Conservation (phyloP, 1,140 invertebrate species). For the Ganaspis sp. region DNA sequence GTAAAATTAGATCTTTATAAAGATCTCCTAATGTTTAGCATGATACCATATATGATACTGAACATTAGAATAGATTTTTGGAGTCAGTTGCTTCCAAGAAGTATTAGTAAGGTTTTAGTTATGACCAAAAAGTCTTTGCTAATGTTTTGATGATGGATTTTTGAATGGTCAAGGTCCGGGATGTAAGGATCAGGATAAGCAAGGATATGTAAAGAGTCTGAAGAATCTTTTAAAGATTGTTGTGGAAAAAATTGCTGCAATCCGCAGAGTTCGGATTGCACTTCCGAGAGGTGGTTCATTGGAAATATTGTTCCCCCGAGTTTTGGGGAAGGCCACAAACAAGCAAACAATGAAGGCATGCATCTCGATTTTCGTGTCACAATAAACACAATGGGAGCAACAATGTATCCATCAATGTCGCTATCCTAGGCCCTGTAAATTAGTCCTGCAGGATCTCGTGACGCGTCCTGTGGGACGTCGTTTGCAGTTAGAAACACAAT, state of each 20-base stretch:
- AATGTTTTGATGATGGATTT: no score
- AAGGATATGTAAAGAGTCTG: no score
- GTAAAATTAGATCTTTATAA: no score
- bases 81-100: no score
- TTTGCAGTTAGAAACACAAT: slow-evolving; percentile 63
- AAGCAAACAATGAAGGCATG: slow-evolving; percentile 63
- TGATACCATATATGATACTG: no score
- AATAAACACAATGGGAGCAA: slow-evolving; percentile 61
- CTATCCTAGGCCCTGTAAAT: slow-evolving; percentile 62
- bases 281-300: slow-evolving; percentile 27
- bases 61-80: no score
- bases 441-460: slow-evolving; percentile 62
- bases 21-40: no score
- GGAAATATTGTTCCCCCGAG: slow-evolving; percentile 27
- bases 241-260: background rate
- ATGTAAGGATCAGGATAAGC: no score
- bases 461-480: slow-evolving; percentile 67
- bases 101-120: no score
- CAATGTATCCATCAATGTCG: slow-evolving; percentile 68
- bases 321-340: slow-evolving; percentile 55
- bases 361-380: slow-evolving; percentile 61
- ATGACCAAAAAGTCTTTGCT: no score
- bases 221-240: no score
- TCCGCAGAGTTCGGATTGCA: background rate
- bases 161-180: no score